These are phyloP conservation scores for Sabatieria punctata DNA, from an alignment of 2,888 invertebrate species.

Conservation along the genomic window DNA sequence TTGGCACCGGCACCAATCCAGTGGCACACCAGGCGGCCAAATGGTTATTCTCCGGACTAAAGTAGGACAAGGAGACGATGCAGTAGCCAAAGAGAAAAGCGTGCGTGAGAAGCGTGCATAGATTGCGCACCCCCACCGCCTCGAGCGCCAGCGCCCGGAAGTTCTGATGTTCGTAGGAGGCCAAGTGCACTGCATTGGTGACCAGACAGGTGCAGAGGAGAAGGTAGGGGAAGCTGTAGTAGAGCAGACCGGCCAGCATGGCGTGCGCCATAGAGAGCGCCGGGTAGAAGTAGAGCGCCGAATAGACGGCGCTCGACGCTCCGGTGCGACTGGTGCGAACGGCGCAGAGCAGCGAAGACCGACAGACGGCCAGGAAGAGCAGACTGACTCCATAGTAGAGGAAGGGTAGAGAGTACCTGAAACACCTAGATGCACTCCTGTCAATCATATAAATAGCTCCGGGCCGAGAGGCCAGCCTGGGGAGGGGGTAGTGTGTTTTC, in stretches of 20 bases:
- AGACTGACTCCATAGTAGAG: neutral
- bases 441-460: too few species aligned
- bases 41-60: too few species aligned
- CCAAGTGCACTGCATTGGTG: neutral
- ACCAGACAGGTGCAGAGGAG: neutral
- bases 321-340: neutral
- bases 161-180: neutral
- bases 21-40: too few species aligned
- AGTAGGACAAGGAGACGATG: neutral
- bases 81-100: neutral
- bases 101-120: neutral
- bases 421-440: too few species aligned
- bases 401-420: neutral
- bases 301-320: slow-evolving; percentile 55
- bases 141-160: neutral
- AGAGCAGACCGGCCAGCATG: slow-evolving; percentile 57
- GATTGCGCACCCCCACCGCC: neutral
- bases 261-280: slow-evolving; percentile 68
- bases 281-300: slow-evolving; percentile 82
- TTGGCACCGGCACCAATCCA: too few species aligned
- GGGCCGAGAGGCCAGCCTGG: too few species aligned
- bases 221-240: neutral
- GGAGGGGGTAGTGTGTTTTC: too few species aligned
- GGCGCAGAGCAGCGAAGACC: neutral
- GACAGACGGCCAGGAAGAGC: neutral